phyloP scores from a whole-genome alignment of 2,888 invertebrate species.

The Meghimatium bilineatum region DNA sequence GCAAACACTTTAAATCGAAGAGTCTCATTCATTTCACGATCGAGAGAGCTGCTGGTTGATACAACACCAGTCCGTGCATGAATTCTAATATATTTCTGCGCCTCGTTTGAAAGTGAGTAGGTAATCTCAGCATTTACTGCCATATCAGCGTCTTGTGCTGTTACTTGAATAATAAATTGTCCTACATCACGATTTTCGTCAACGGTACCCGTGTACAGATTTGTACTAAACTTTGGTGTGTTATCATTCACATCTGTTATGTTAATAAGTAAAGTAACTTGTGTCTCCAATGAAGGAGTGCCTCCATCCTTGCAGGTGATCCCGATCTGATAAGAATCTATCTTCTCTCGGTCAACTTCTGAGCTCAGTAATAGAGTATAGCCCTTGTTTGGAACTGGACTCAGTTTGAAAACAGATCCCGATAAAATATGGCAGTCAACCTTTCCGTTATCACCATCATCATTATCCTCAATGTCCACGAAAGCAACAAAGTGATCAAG shows the following conservation, averaged over 20 bases:
- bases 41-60: conserved; percentile 56
- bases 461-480: conserved; percentile 66
- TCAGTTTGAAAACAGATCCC: conserved; percentile 48
- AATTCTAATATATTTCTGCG: conserved; percentile 48
- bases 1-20: conserved; percentile 61
- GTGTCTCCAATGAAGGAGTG: conserved; percentile 51
- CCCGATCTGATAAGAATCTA: conserved; percentile 42
- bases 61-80: conserved; percentile 62
- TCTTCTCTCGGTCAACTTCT: conserved; percentile 44
- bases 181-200: conserved; percentile 60
- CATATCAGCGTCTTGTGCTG: conserved; percentile 57
- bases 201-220: conserved; percentile 53
- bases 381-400: conserved; percentile 42
- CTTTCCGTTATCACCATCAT: conserved; percentile 61
- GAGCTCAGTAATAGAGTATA: conserved; percentile 49
- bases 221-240: conserved; percentile 53
- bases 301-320: conserved; percentile 47
- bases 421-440: conserved; percentile 58
- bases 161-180: conserved; percentile 55
- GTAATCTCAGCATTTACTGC: conserved; percentile 50
- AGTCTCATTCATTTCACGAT: conserved; percentile 57
- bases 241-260: conserved; percentile 66
- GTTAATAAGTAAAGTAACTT: conserved; percentile 54
- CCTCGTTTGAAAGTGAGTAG: conserved; percentile 43
- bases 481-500: conserved; percentile 65